Base-by-base conservation (phyloP, 2,888 invertebrate genomes). In the Coecobrya sp. region DNA sequence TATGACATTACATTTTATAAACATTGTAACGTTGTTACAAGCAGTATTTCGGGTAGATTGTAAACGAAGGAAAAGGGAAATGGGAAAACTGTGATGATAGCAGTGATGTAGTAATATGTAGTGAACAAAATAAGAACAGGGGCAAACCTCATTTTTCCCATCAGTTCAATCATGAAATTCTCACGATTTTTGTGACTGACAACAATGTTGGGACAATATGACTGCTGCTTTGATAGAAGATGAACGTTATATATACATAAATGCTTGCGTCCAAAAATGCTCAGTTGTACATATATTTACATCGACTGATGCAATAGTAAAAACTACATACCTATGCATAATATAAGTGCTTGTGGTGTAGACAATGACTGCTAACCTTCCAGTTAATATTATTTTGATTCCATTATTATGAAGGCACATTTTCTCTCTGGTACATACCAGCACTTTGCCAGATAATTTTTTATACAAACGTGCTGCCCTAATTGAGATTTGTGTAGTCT, bases 131-230 rank as follows among this genome's bases (percentile, higher is more conserved):
- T 27, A 79, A 52, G 49, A 89, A 81, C 86, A 86, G 59, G 76
- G 65, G 79, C 86, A 91, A 91, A 91, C 76, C 91, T 86, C 91
- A 91, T 84, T 76, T 85, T 91, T 91, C 91, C 86, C 91, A 91
- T 76, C 79, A 59, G 86, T 79, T 81, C 65, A 22, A 85, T 79
- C 85, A 85, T 90, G 85, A 91, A 86, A 42, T 91, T 91, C 91
- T 91, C 91, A 91, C 91, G 91, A 86, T 79, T 91, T 91, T 91
- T 86, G 82, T 86, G 91, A 91, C 86, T 79, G 85, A 36, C 76
- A 62, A 30, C 73, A 52, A 19, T 45, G 27, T 52, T 52, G 55
- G 55, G 55, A 49, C 25, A 25, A 27, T 52, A 76, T 11, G 25
- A 79, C 25, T 10, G 52, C 13, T 52, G 2, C 49, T 27, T 52